Conservation (phyloP, 2,888 invertebrate genomes). For the Drosophila planitibia region DNA sequence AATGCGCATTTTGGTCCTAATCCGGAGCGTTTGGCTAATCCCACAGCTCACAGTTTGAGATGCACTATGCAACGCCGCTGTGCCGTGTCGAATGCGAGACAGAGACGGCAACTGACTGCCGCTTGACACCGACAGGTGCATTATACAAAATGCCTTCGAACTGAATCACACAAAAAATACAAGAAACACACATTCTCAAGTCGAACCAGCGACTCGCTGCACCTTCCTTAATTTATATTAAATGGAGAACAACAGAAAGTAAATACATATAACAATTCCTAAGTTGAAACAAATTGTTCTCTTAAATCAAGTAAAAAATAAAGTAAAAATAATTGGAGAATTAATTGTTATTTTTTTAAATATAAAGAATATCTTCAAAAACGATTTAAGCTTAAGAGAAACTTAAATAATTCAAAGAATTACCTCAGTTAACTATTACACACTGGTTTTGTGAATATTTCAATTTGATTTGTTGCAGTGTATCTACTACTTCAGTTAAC, state of each 20-base stretch:
- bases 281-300: not conserved
- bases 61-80: slow-evolving; percentile 31
- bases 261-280: not conserved
- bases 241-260: not conserved
- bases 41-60: slow-evolving; percentile 57
- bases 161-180: slow-evolving; percentile 3
- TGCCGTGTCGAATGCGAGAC: slow-evolving; percentile 34
- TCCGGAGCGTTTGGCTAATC: slow-evolving; percentile 60
- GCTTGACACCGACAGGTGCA: slow-evolving; percentile 55
- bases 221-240: not conserved
- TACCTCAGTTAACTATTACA: too few species aligned
- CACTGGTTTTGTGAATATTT: not conserved
- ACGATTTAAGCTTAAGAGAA: not conserved
- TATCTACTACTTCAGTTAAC: too few species aligned
- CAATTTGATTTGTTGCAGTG: not conserved
- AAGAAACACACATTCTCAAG: not conserved
- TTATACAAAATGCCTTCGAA: slow-evolving; percentile 25
- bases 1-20: slow-evolving; percentile 67
- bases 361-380: not conserved
- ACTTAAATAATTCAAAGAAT: not conserved
- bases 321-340: not conserved
- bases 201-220: not conserved
- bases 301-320: not conserved
- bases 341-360: not conserved
- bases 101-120: slow-evolving; percentile 14